These are phyloP conservation scores for Columba guinea DNA, from an alignment of 2,797 vertebrate species.

Conservation along the genomic window DNA sequence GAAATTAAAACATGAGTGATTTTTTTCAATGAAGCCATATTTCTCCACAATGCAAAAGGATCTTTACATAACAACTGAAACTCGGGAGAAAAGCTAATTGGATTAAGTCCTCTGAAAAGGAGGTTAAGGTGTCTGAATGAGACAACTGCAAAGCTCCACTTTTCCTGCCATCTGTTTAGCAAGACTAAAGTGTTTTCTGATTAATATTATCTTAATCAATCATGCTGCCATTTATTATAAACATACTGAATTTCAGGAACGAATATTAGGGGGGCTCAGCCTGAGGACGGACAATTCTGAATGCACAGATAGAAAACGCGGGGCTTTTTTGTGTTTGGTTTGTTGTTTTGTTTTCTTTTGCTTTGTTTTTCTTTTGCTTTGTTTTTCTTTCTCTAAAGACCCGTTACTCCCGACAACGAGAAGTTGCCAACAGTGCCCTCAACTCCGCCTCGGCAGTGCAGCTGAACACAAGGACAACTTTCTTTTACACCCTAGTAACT, in stretches of 20 bases:
- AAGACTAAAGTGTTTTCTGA: conserved; percentile 60
- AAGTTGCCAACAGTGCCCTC: neutral
- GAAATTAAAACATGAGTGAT: conserved; percentile 37
- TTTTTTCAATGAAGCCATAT: conserved; percentile 57
- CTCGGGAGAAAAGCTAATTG: conserved; percentile 79
- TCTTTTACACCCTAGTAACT: neutral
- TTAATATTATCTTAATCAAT: conserved; percentile 66
- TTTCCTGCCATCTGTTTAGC: conserved; percentile 59
- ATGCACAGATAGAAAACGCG: neutral
- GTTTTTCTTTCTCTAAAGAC: neutral
- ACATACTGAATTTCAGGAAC: neutral
- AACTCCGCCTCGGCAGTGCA: neutral
- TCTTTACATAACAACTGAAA: conserved; percentile 79
- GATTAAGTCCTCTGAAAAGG: conserved; percentile 76
- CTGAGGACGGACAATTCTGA: neutral
- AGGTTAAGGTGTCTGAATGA: conserved; percentile 68
- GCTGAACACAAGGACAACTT: neutral
- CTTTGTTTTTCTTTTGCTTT: neutral
- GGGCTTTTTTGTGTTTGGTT: neutral
- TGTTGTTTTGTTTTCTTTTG: neutral
- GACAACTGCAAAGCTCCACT: conserved; percentile 51
- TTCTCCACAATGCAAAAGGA: conserved; percentile 40
- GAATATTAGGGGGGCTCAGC: neutral
- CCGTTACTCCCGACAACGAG: neutral
- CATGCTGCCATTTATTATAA: conserved; percentile 17